Conservation (phyloP, 2,888 invertebrate species). For the Polia nebulosa region DNA sequence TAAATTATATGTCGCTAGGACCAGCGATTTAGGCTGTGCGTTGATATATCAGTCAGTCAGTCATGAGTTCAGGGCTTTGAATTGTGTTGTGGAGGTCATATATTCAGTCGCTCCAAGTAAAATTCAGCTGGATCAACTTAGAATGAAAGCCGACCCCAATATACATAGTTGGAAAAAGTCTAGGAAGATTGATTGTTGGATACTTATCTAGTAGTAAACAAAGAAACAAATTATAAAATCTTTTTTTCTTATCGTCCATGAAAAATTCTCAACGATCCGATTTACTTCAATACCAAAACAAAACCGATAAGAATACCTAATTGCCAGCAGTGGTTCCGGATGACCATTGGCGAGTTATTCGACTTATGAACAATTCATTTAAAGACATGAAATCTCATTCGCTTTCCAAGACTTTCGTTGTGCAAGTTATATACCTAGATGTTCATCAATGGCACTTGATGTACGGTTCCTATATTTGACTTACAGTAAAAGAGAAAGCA, state of each 20-base stretch:
- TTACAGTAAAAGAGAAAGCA: conserved; percentile 61
- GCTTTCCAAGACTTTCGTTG: conserved; percentile 34
- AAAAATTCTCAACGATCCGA: conserved; percentile 5
- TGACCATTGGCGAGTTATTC: conserved; percentile 18
- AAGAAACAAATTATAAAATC: too few relatives aligned
- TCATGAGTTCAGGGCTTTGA: too few relatives aligned
- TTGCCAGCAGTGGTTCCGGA: conserved; percentile 6
- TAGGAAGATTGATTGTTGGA: too few relatives aligned
- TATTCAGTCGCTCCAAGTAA: too few relatives aligned
- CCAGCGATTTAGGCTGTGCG: too few relatives aligned
- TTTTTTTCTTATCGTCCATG: conserved; percentile 13
- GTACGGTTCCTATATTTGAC: conserved; percentile 28
- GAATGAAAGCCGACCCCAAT: too few relatives aligned
- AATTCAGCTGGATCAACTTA: too few relatives aligned
- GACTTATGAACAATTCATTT: conserved; percentile 11
- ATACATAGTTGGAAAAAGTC: too few relatives aligned
- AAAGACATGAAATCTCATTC: not conserved
- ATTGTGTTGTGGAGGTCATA: too few relatives aligned
- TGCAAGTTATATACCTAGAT: conserved; percentile 10
- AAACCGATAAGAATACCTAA: conserved; percentile 11
- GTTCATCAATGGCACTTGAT: conserved; percentile 33
- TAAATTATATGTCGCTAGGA: too few relatives aligned
- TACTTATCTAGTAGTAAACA: too few relatives aligned
- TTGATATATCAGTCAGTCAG: too few relatives aligned
- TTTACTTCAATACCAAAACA: conserved; percentile 2